These are phyloP conservation scores for Rhinogobio ventralis DNA, from an alignment of 2,797 vertebrate species.

Conservation along the genomic window DNA sequence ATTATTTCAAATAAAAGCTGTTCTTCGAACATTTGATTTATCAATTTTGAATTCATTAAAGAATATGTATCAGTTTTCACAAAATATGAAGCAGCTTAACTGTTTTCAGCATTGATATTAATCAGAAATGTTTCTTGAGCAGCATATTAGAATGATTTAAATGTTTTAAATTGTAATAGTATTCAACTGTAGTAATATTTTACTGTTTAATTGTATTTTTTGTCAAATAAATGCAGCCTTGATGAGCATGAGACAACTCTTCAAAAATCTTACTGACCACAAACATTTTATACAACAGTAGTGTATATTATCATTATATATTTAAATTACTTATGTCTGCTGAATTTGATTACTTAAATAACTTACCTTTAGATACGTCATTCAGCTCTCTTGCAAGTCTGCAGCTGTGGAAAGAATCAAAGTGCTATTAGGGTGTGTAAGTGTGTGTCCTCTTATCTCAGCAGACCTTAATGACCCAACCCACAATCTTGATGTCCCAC, in stretches of 20 bases:
- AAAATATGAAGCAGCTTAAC: no score
- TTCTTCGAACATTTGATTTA: no score
- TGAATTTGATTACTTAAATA: not conserved
- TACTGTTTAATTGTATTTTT: not conserved
- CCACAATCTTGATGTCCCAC: constrained; percentile 55
- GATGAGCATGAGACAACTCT: not conserved
- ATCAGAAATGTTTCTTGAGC: no score
- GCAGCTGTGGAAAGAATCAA: constrained; percentile 2
- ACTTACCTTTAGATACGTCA: not conserved
- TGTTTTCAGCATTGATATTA: no score
- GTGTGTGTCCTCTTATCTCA: constrained; percentile 21
- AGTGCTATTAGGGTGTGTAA: not conserved
- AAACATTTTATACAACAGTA: not conserved
- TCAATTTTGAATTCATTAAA: no score
- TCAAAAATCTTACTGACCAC: not conserved
- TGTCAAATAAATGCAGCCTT: not conserved
- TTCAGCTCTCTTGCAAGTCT: not conserved
- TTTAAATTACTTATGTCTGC: not conserved
- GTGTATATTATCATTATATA: not conserved
- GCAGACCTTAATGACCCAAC: constrained; percentile 29
- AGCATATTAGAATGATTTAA: no score
- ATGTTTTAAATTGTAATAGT: no score
- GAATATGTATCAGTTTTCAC: no score
- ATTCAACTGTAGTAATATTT: no score
- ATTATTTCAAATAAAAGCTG: no score